Percentiles rank a stretch among this genome's conserved stretches.
phyloP scores from a whole-genome alignment of 1,140 invertebrate genomes.

The Drosophila miranda region DNA sequence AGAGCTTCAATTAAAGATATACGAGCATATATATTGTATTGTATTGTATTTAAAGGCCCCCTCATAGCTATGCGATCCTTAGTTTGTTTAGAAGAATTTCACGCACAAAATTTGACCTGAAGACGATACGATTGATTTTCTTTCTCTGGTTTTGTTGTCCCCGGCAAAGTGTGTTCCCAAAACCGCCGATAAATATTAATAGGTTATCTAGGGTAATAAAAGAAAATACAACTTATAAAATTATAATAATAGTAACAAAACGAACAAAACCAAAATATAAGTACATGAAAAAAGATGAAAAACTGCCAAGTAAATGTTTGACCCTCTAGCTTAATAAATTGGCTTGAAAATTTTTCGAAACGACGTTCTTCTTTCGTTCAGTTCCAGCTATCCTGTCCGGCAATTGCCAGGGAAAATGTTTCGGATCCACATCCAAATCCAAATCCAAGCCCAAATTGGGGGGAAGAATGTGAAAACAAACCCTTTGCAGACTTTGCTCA shows the following conservation, averaged over 20 bases:
- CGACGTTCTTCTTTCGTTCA: not conserved
- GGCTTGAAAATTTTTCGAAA: not conserved
- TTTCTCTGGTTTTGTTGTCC: constrained; percentile 25
- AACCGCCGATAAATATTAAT: constrained; percentile 79
- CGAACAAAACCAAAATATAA: constrained; percentile 34
- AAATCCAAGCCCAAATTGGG: not conserved
- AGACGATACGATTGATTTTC: constrained; percentile 3
- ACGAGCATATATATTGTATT: not conserved
- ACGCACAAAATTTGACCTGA: constrained; percentile 58
- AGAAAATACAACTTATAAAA: constrained; percentile 40
- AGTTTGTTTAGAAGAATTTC: constrained; percentile 32
- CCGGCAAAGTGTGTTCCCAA: constrained; percentile 75
- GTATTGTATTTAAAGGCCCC: not conserved
- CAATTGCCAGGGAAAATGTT: constrained; percentile 22
- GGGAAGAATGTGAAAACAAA: too few species aligned
- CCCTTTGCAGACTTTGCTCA: constrained; percentile 51
- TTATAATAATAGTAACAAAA: constrained; percentile 33
- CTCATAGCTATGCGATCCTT: constrained; percentile 14
- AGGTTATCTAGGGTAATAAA: constrained; percentile 72
- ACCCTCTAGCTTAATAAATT: constrained; percentile 55
- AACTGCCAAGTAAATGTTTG: constrained; percentile 77
- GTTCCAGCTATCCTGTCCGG: constrained; percentile 9
- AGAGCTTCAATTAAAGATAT: not conserved
- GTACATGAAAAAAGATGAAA: constrained; percentile 27
- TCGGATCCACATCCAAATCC: constrained; percentile 39